Evolutionary conservation across 2,797 vertebrate genomes (phyloP).

Genomic region (Coregonus sp.): DNA sequence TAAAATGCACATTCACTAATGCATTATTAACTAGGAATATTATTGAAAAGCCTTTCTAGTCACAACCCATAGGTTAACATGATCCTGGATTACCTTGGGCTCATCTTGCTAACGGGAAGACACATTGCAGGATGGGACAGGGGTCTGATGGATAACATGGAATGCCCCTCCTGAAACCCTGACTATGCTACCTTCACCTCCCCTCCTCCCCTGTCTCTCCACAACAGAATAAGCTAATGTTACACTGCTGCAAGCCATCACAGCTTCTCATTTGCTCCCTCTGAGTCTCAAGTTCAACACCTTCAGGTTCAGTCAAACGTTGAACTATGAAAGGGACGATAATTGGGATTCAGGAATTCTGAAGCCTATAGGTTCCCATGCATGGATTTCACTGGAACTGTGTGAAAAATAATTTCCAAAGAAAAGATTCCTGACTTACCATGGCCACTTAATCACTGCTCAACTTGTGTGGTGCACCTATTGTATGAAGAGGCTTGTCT

Average conservation of each 20-base stretch:
- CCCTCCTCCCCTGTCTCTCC: neutral
- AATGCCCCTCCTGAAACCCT: slow-evolving; percentile 23
- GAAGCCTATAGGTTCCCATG: too few relatives aligned
- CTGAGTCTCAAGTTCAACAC: slow-evolving; percentile 24
- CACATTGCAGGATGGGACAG: slow-evolving; percentile 28
- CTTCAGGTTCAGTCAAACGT: slow-evolving; percentile 13
- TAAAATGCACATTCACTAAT: neutral
- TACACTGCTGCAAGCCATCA: neutral
- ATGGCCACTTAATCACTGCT: neutral
- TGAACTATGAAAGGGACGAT: neutral
- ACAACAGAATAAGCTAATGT: slow-evolving; percentile 21
- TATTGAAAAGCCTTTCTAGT: neutral
- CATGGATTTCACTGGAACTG: neutral
- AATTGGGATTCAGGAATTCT: neutral
- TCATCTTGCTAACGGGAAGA: neutral
- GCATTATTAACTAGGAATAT: neutral
- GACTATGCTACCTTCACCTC: neutral
- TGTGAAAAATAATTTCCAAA: slow-evolving; percentile 11
- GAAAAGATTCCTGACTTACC: slow-evolving; percentile 6
- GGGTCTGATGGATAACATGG: slow-evolving; percentile 31
- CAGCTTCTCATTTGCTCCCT: slow-evolving; percentile 11
- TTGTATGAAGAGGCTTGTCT: neutral
- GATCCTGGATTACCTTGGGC: slow-evolving; percentile 33
- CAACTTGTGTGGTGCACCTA: neutral
- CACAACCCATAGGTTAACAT: slow-evolving; percentile 14